phyloP scores from a whole-genome alignment of 1,140 invertebrate genomes.

The Drosophila mayri region DNA sequence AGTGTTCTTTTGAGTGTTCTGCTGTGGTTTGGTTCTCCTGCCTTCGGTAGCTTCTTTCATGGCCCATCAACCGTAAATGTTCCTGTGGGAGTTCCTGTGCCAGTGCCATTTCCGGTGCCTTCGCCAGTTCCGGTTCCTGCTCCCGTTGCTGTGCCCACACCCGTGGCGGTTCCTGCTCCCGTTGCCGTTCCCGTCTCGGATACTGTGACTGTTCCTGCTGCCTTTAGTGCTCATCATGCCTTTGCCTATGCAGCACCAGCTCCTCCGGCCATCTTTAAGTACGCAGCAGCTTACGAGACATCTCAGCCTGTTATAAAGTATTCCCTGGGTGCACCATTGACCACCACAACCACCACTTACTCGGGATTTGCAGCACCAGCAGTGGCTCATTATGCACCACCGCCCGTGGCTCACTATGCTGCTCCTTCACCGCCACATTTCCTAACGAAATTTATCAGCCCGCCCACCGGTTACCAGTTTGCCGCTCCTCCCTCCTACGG shows the following conservation, averaged over 20 bases:
- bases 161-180: constrained; percentile 43
- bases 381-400: constrained; percentile 27
- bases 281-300: constrained; percentile 43
- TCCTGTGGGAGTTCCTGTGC: constrained; percentile 32
- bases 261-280: constrained; percentile 33
- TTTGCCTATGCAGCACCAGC: constrained; percentile 10
- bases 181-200: constrained; percentile 59
- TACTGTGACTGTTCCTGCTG: constrained; percentile 36
- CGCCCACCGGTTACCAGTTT: constrained; percentile 28
- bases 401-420: constrained; percentile 30
- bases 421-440: constrained; percentile 34
- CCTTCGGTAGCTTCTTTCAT: constrained; percentile 47
- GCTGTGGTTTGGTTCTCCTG: constrained; percentile 9
- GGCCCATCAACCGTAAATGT: constrained; percentile 14
- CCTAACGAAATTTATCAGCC: constrained; percentile 18
- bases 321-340: constrained; percentile 63
- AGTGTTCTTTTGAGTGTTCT: constrained; percentile 10
- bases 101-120: constrained; percentile 36
- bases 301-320: constrained; percentile 59
- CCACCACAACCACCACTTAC: constrained; percentile 71
- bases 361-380: constrained; percentile 49
- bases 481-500: constrained; percentile 27
- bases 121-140: constrained; percentile 28
- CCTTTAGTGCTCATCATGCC: constrained; percentile 15
- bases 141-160: constrained; percentile 33